Conservation (phyloP, 1,140 invertebrate genomes). For the Drosophila orosa region DNA sequence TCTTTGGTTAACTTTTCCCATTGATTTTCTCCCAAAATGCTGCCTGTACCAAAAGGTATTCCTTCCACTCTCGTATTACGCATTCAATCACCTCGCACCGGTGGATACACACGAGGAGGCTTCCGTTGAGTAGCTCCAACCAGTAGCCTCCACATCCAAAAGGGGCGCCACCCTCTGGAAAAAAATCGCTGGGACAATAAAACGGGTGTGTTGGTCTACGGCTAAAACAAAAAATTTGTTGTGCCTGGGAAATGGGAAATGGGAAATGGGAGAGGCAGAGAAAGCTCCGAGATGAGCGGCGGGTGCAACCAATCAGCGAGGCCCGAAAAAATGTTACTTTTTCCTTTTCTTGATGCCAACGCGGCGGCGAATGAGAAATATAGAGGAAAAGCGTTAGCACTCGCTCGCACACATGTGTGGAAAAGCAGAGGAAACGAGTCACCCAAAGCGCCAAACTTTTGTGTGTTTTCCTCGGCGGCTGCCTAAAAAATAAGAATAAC, state of each 20-base stretch:
- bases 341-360: conserved; percentile 77
- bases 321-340: conserved; percentile 68
- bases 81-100: conserved; percentile 27
- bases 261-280: neutral
- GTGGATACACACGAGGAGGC: conserved; percentile 33
- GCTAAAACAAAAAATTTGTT: conserved; percentile 75
- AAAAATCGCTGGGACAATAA: conserved; percentile 55
- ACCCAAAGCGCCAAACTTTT: conserved; percentile 62
- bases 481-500: conserved; percentile 77
- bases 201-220: conserved; percentile 73
- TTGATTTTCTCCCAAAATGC: neutral
- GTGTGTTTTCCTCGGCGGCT: conserved; percentile 70
- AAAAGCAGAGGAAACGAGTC: neutral
- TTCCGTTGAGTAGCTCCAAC: conserved; percentile 20
- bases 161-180: conserved; percentile 4
- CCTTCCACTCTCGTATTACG: conserved; percentile 10
- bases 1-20: neutral
- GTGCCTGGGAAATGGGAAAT: conserved; percentile 13
- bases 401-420: conserved; percentile 38
- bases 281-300: conserved; percentile 42
- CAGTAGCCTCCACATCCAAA: neutral
- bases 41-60: conserved; percentile 8
- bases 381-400: conserved; percentile 64
- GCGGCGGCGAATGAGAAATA: conserved; percentile 76
- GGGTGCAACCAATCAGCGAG: conserved; percentile 72